These are phyloP conservation scores for Embiotoca jacksoni DNA, from an alignment of 2,113 vertebrate species.

Conservation along the genomic window DNA sequence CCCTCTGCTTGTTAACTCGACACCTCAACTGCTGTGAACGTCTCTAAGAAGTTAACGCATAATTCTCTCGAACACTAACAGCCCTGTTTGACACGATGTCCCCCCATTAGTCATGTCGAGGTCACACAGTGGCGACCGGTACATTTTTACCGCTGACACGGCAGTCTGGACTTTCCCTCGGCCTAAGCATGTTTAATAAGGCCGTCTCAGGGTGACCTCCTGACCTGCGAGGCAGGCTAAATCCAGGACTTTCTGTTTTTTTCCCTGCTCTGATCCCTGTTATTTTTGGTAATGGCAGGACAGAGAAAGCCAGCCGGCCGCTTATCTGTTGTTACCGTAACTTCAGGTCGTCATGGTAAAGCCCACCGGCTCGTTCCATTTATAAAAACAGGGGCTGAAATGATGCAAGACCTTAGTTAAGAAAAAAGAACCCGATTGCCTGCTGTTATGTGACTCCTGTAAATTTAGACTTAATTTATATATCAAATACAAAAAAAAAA, in stretches of 20 bases:
- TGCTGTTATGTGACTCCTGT: no score
- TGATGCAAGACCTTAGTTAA: neutral
- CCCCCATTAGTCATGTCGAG: neutral
- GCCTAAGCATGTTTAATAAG: conserved; percentile 62
- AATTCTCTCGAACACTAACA: neutral
- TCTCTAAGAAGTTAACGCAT: neutral
- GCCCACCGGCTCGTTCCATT: no score
- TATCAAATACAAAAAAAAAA: no score
- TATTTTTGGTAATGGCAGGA: conserved; percentile 27
- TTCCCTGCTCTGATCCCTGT: conserved; percentile 17
- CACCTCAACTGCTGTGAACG: no score
- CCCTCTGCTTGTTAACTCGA: no score
- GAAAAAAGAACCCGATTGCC: neutral
- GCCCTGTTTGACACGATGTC: neutral
- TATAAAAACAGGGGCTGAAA: conserved; percentile 21
- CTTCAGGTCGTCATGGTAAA: neutral
- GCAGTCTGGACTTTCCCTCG: neutral
- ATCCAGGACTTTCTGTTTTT: conserved; percentile 15
- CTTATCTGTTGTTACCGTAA: conserved; percentile 7
- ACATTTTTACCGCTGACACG: conserved; percentile 3
- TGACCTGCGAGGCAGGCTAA: conserved; percentile 15
- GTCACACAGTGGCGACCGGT: neutral
- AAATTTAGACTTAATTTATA: no score
- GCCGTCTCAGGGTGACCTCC: conserved; percentile 27
- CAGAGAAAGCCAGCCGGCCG: neutral